Evolutionary conservation across 1,140 invertebrate genomes (phyloP).

Genomic region (Sinonovacula constricta): DNA sequence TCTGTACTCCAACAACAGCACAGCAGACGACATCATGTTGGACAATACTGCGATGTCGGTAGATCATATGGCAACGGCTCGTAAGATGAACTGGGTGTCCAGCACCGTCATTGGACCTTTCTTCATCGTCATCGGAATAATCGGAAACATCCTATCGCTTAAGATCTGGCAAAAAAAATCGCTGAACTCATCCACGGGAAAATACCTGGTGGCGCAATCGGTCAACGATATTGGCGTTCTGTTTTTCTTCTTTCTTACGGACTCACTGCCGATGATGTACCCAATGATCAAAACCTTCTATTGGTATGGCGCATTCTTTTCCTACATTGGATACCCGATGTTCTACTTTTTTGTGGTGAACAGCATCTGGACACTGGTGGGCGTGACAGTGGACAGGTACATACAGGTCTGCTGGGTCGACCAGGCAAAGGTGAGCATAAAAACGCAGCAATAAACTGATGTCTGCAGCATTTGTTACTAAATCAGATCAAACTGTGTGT

Average conservation of each 20-base stretch:
- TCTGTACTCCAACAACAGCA: no score
- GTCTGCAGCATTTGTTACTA: no score
- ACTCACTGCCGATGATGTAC: constrained; percentile 32
- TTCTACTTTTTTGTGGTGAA: constrained; percentile 42
- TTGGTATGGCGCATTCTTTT: constrained; percentile 23
- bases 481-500: no score
- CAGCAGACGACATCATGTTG: no score
- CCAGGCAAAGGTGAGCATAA: constrained; percentile 22
- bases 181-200: constrained; percentile 56
- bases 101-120: constrained; percentile 52
- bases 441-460: neutral
- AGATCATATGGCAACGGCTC: constrained; percentile 35
- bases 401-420: constrained; percentile 45
- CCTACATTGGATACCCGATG: constrained; percentile 44
- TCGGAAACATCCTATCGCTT: constrained; percentile 59
- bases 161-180: constrained; percentile 53
- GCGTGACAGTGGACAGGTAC: constrained; percentile 49
- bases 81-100: constrained; percentile 51
- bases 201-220: constrained; percentile 55
- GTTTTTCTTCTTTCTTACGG: constrained; percentile 54
- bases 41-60: no score
- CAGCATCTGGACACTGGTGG: constrained; percentile 51
- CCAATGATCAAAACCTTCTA: constrained; percentile 16
- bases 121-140: constrained; percentile 54
- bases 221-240: constrained; percentile 58